phyloP scores from a whole-genome alignment of 1,140 invertebrate species.

The Drosophila rufa region DNA sequence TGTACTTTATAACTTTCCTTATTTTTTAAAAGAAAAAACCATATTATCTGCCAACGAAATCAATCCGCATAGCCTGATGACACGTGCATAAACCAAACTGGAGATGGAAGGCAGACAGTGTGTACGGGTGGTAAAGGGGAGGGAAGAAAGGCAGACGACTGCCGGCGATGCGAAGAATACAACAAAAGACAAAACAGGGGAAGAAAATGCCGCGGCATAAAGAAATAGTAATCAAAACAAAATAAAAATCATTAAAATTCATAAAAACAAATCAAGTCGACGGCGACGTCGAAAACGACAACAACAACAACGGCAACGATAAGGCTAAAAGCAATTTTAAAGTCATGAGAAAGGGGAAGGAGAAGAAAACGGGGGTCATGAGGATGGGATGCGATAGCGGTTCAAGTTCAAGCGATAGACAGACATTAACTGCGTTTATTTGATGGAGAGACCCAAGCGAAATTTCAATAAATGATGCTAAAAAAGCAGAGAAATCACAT shows the following conservation, averaged over 20 bases:
- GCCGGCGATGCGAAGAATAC: conserved; percentile 44
- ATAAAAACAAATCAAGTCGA: conserved; percentile 55
- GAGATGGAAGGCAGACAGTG: background rate
- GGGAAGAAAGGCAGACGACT: conserved; percentile 1
- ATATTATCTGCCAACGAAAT: too few species aligned
- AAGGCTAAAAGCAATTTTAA: conserved; percentile 48
- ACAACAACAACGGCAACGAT: conserved; percentile 40
- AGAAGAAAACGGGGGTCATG: background rate
- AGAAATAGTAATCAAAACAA: conserved; percentile 67
- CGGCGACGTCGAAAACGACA: conserved; percentile 14
- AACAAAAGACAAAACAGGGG: conserved; percentile 48
- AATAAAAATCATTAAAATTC: conserved; percentile 67
- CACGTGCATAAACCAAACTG: conserved; percentile 24
- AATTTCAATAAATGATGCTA: background rate
- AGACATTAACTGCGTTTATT: conserved; percentile 3
- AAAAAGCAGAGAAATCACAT: background rate
- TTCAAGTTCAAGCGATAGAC: conserved; percentile 38
- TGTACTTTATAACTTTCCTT: background rate
- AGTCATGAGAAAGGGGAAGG: conserved; percentile 3
- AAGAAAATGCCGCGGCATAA: conserved; percentile 41
- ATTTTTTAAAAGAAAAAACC: background rate
- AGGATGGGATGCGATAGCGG: conserved; percentile 31
- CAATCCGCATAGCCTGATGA: conserved; percentile 15
- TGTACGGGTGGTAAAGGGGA: background rate
- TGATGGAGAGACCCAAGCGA: too few species aligned